These are phyloP conservation scores for Pediacus dermestoides DNA, from an alignment of 2,888 invertebrate genomes.

Conservation along the genomic window DNA sequence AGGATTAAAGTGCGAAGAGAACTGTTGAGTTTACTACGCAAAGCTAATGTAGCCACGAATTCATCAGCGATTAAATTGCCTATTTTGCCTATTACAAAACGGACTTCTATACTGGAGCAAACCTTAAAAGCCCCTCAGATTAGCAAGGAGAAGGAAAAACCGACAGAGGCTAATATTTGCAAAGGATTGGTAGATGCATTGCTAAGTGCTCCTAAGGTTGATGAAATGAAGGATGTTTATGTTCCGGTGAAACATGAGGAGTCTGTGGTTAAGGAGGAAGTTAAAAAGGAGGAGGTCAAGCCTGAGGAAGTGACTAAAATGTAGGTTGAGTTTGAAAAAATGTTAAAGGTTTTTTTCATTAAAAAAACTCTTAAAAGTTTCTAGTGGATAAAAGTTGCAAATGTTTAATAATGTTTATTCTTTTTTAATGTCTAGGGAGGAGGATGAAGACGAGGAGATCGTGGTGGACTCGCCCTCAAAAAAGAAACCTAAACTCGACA, in stretches of 20 bases:
- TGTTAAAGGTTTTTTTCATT: too few species aligned
- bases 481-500: conserved; percentile 45
- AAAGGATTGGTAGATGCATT: conserved; percentile 61
- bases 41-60: conserved; percentile 58
- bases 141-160: conserved; percentile 11
- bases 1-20: conserved; percentile 69
- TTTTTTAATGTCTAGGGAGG: too few species aligned
- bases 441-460: conserved; percentile 12
- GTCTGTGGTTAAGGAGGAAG: conserved; percentile 32
- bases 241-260: conserved; percentile 34
- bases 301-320: too few species aligned
- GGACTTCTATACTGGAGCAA: conserved; percentile 65
- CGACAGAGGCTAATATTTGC: conserved; percentile 55
- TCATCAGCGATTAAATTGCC: conserved; percentile 51
- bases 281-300: conserved; percentile 32
- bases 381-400: too few species aligned
- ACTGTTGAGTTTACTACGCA: conserved; percentile 59
- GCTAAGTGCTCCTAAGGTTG: conserved; percentile 59
- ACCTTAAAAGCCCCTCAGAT: conserved; percentile 58
- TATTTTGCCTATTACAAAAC: conserved; percentile 52
- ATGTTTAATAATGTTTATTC: too few species aligned
- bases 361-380: too few species aligned
- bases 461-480: conserved; percentile 48
- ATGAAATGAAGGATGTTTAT: conserved; percentile 39
- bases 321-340: too few species aligned